Evolutionary conservation across 1,140 invertebrate genomes (phyloP), one percentile per base, ranked within the genome.

Genomic region (Drosophila rufa): DNA sequence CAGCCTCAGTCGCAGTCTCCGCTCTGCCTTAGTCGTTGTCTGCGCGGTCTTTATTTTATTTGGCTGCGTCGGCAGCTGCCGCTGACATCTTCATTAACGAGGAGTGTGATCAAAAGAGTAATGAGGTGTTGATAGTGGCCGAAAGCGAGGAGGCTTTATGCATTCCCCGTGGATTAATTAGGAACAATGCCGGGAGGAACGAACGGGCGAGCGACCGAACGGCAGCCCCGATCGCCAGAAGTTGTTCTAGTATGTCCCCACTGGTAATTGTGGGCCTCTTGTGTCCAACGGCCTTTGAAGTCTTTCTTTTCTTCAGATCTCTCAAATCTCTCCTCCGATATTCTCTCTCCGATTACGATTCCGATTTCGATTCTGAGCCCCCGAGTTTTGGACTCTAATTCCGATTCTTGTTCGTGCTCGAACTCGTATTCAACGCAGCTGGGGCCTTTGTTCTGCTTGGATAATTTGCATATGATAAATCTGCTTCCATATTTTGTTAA

Each of bases 81-180:
- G 62, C 71, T 91, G 86, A 91, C 86, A 91, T 87, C 87, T 91
- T 86, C 87, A 91, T 91, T 91, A 91, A 91, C 86, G 86, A 91
- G 82, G 86, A 84, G 85, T 91, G 78, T 58, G 85, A 91, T 92
- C 86, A 84, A 82, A 82, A 89, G 91, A 92, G 91, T 92, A 92
- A 92, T 92, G 91, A 92, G 86, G 91, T 92, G 91, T 92, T 92
- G 91, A 92, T 92, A 92, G 83, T 86, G 82, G 74, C 74, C 33
- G 58, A 75, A 77, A 80, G 67, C 74, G 58, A 65, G 61, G 79
- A 61, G 65, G 57, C 61, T 71, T 60, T 71, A 76, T 81, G 71
- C 79, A 76, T 81, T 81, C 79, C 79, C 79, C 62, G 36, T 38
- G 58, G 57, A 76, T 82, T 82, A 82, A 82, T 82, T 82, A 80